Evolutionary conservation across 2,113 vertebrate genomes (phyloP).

Genomic region (Emydocephalus ijimae): DNA sequence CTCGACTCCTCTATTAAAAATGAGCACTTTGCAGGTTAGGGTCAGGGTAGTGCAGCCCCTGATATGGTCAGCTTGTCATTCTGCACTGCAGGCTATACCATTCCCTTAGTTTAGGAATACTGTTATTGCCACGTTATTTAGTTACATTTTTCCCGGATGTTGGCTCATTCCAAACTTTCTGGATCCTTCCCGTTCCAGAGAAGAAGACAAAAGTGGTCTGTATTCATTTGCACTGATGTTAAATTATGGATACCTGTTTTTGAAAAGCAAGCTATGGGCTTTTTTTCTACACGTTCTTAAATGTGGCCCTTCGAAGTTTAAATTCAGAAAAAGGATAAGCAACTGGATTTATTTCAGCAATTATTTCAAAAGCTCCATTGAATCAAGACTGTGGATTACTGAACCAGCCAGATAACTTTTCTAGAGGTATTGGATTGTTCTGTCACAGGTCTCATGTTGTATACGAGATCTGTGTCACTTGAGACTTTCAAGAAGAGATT

Average conservation of each 20-base stretch:
- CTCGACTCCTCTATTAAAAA: neutral
- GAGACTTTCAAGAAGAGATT: too few relatives aligned
- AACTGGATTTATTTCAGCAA: neutral
- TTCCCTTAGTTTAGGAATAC: neutral
- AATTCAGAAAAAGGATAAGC: neutral
- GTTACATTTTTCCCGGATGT: neutral
- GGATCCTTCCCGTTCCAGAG: neutral
- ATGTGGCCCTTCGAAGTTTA: neutral
- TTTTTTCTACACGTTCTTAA: neutral
- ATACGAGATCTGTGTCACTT: too few relatives aligned
- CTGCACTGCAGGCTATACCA: neutral
- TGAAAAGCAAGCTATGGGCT: neutral
- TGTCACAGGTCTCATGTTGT: neutral
- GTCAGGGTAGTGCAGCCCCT: neutral
- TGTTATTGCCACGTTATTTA: neutral
- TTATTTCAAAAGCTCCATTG: neutral
- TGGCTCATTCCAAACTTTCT: neutral
- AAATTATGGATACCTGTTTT: neutral
- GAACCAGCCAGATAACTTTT: neutral
- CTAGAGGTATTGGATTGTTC: neutral
- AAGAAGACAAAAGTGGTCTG: neutral
- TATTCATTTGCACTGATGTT: neutral
- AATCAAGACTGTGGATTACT: neutral
- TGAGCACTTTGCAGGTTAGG: neutral
- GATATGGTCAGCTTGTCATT: neutral